Evolutionary conservation across 2,888 invertebrate species (phyloP), one percentile per base, ranked within the genome.

Genomic region (Crepidodera aurea): DNA sequence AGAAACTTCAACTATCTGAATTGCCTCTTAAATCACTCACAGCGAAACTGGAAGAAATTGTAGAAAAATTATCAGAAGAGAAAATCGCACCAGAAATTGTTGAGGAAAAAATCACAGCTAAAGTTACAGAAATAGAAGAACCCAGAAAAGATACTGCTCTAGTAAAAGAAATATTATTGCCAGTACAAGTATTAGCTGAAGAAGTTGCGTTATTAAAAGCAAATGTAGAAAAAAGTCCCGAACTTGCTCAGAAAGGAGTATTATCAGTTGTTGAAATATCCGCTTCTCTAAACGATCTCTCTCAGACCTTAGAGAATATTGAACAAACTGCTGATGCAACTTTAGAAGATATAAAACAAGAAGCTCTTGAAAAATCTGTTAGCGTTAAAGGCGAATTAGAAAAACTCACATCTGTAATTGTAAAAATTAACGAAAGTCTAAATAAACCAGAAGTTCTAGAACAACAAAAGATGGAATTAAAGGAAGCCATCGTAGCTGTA

Each of bases 161-260:
- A 2, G 4, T 64, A 4, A 59, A 51, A 13, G 22, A 46, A 27
- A 32, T 66, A n/a, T 34, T 13, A 13, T 25, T 66, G 13, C 12
- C 19, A 1, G 10, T 44, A 16, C 16, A 12, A 6, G 50, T 32
- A 12, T 22, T 19, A 39, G 13, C 2, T 12, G 13, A 15, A 19
- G 16, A 34, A 46, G 39, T 39, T 22, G 18, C 62, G 13, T 27
- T 66, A 19, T 70, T n/a, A 58, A 65, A 44, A 39, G 53, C 19
- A 10, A 66, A 60, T 51, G 58, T 44, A 1, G 51, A 68, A 55
- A 64, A 65, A 2, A 25, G 13, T 1, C 15, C 51, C 10, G 8
- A 60, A 18, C 12, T 56, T 29, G 34, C 60, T 1, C 55, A 67
- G 48, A 62, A 71, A 58, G 66, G 63, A 19, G 44, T 65, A n/a